These are phyloP conservation scores for Phrynosoma platyrhinos DNA, from an alignment of 2,113 vertebrate genomes.

Conservation along the genomic window DNA sequence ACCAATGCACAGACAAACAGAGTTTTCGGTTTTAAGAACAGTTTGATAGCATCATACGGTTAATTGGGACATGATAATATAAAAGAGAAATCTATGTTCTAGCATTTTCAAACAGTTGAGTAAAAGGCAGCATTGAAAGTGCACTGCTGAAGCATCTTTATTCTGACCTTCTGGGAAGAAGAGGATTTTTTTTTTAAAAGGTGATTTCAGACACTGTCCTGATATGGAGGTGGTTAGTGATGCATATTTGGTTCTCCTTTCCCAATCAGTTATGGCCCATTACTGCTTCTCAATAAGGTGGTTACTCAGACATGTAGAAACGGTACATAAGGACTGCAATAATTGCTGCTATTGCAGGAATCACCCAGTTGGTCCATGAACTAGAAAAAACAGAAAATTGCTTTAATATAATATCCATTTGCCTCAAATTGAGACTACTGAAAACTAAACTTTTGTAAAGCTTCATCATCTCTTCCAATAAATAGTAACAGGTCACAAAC, in stretches of 20 bases:
- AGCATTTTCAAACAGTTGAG: conserved; percentile 49
- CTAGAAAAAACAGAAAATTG: conserved; percentile 72
- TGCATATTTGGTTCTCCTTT: conserved; percentile 46
- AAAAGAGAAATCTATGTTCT: conserved; percentile 56
- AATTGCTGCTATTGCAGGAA: conserved; percentile 82
- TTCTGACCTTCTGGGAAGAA: conserved; percentile 35
- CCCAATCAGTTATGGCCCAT: conserved; percentile 46
- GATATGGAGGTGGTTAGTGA: neutral
- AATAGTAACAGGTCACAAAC: neutral
- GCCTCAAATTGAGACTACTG: neutral
- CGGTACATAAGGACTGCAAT: conserved; percentile 88
- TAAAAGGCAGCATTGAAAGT: conserved; percentile 70
- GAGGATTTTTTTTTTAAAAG: conserved; percentile 37
- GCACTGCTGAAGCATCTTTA: conserved; percentile 53
- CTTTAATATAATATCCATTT: conserved; percentile 26
- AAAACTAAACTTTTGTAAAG: neutral
- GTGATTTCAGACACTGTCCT: conserved; percentile 50
- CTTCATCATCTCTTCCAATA: neutral
- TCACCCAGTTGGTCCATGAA: conserved; percentile 87
- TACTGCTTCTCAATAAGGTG: conserved; percentile 44
- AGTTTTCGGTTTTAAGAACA: conserved; percentile 58
- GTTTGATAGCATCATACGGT: conserved; percentile 61
- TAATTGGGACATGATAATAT: conserved; percentile 58
- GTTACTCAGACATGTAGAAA: conserved; percentile 77
- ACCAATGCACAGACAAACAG: conserved; percentile 50